A percentile compares a stretch with the other conserved stretches of the same genome.
These are phyloP conservation scores for Carassius carassius DNA, from an alignment of 2,113 vertebrate genomes.

Conservation along the genomic window DNA sequence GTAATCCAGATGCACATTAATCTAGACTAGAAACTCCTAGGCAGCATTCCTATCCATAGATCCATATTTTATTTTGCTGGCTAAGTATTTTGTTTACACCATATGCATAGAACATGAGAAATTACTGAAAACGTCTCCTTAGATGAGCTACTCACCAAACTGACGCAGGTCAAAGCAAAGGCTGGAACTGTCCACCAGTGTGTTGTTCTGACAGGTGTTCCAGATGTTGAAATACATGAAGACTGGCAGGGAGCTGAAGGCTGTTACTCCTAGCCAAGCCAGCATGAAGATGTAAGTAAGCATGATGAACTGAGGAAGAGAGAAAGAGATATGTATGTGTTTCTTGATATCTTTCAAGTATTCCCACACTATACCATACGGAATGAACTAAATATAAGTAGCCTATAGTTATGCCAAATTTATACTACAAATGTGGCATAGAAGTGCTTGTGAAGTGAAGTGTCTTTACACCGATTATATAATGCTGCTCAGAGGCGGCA, in stretches of 20 bases:
- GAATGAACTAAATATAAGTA: neutral
- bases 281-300: conserved; percentile 99
- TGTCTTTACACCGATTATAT: neutral
- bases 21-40: neutral
- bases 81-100: neutral
- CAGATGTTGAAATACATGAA: conserved; percentile 99
- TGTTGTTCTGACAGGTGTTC: conserved; percentile 94
- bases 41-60: neutral
- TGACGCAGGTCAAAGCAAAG: conserved; percentile 96
- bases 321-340: neutral
- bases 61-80: neutral
- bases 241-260: conserved; percentile 95
- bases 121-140: neutral
- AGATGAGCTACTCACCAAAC: conserved; percentile 77
- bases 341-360: neutral
- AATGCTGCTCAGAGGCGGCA: no score
- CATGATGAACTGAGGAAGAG: conserved; percentile 89
- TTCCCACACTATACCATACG: neutral
- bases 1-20: neutral
- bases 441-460: neutral
- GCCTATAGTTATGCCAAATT: neutral
- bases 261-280: conserved; percentile 96
- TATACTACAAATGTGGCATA: neutral
- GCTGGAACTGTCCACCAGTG: conserved; percentile 81
- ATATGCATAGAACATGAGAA: neutral